phyloP scores from a whole-genome alignment of 92 coral and sea anemone genomes.

The Epizoanthus ramosus region DNA sequence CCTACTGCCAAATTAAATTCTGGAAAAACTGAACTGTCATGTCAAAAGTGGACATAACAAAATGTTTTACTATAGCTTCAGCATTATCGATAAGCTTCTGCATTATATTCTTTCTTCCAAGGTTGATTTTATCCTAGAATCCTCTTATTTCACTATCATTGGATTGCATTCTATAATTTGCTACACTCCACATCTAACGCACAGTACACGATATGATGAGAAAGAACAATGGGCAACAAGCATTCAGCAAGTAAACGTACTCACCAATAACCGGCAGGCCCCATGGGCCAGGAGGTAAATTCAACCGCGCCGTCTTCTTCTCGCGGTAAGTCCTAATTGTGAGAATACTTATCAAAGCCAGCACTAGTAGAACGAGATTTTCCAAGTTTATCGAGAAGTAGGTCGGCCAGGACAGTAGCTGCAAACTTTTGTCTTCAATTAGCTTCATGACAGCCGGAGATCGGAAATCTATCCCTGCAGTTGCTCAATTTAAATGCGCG shows the following conservation, averaged over 20 bases:
- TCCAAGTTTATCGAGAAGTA: neutral
- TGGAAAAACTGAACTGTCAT: neutral
- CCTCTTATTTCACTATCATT: no score
- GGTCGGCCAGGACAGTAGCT: neutral
- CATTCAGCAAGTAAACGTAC: neutral
- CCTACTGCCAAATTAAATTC: neutral
- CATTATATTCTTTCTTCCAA: no score
- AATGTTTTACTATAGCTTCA: neutral
- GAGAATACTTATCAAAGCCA: neutral
- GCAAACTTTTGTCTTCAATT: neutral
- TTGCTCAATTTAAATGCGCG: neutral
- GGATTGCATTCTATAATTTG: no score
- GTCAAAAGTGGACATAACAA: no score
- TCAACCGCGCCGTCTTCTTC: neutral
- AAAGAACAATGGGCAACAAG: neutral
- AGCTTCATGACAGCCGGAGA: neutral
- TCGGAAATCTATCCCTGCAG: neutral
- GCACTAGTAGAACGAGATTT: neutral
- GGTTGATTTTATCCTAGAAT: no score
- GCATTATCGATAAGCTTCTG: no score
- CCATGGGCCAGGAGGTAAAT: conserved; percentile 10
- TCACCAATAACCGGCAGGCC: conserved; percentile 7
- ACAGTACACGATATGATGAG: neutral
- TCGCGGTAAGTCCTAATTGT: neutral
- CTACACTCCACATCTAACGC: no score